Base-by-base conservation (phyloP, 2,797 vertebrate genomes). In the Phalloptychus januarius region DNA sequence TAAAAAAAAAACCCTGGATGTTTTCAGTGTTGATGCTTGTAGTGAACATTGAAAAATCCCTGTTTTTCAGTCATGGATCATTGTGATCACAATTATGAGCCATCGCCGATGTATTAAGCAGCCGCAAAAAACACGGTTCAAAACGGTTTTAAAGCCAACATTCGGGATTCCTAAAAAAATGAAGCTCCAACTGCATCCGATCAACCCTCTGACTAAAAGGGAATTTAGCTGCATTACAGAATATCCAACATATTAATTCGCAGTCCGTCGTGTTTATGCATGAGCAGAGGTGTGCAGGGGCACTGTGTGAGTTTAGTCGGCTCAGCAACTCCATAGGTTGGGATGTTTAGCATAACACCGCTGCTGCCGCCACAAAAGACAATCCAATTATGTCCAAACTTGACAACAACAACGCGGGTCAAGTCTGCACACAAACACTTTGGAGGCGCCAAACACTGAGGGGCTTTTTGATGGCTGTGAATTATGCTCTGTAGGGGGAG, bases 381-480 rank as follows among this genome's bases (percentile, higher is more conserved):
- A 93, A 93, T 85, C 81, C 38, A 88, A 92, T 92, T 82, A 92
- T 71, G 81, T 83, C 83, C 83, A 90, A 90, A 91, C 90, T 86
- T 88, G 87, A 94, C 83, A 94, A 86, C 83, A 94, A 86, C 78
- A 86, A 89, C 88, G 76, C 52, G 71, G 80, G 83, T 88, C 79
- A 82, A 77, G 77, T 78, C 81, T 82, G 52, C 2, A 48, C 2
- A 81, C 75, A 74, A 72, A 88, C 90, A 71, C 36, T 88, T 87
- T 74, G 79, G 76, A 88, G 79, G 79, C 52, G 63, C 70, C 46
- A 84, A 92, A 96, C 94, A 96, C 90, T 93, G 92, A 90, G 90
- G 56, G 2, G 75, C 94, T 93, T 95, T 95, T 95, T 95, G 91
- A 95, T 85, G 72, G 75, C 77, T 48, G 75, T 89, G 88, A 92